Evolutionary conservation across 2,888 invertebrate species (phyloP), one percentile per base, ranked within the genome.

Genomic region (Scaptodrosophila latifasciaeformis): DNA sequence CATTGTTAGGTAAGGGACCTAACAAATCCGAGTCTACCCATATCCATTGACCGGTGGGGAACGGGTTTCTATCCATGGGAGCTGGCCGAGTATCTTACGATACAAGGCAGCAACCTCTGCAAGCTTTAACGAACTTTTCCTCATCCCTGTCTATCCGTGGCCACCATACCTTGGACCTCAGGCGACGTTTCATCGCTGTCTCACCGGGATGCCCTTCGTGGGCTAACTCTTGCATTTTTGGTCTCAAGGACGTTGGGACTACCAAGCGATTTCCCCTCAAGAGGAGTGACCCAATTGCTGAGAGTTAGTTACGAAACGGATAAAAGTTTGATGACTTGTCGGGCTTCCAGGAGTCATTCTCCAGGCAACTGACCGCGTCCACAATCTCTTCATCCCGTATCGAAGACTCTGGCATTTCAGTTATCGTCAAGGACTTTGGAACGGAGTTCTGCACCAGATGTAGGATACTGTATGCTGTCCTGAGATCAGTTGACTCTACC

Each of bases 201-300:
- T 52, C 51, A 10, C 50, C 55, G 7, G 50, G 50, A 34, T 50
- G 50, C n/a, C 47, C 55, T 51, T 55, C 47, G 15, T 55, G 55
- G 5, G 50, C 50, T 3, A 49, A 24, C 10, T 40, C 42, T 10
- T 48, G 43, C 9, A 48, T 24, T 21, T 13, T 10, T 13, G 29
- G 17, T 18, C 49, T 48, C 13, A 44, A 24, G 12, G 17, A 27
- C 18, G n/a, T 29, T 4, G 54, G 48, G 29, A 54, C 48, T 9
- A 54, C 37, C 15, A 54, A 43, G n/a, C 46, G 31, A 13, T 10
- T 46, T 17, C 46, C 46, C 18, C 37, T 17, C 48, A 48, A 42
- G 12, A 48, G 35, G n/a, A 54, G 34, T 18, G 27, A 18, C 5
- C 44, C 37, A 12, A 49, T 34, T 31, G 31, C 18, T 19, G 24